These are phyloP conservation scores for Anoncus sp. DNA, from an alignment of 2,888 invertebrate species.

Conservation along the genomic window DNA sequence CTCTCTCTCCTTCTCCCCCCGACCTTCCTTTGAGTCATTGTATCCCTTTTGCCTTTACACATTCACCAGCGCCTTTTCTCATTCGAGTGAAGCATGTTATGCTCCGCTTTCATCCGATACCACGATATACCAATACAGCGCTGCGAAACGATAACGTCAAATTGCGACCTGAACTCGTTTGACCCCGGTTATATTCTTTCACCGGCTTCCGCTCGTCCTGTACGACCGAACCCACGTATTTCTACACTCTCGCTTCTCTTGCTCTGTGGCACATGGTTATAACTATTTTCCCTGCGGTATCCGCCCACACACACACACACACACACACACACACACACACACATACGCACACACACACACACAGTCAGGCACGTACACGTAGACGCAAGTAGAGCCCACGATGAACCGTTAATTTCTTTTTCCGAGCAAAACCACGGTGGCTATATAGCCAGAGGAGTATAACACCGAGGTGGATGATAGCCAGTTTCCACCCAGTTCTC, in stretches of 20 bases:
- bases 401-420: slow-evolving; percentile 61
- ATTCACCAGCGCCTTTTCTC: slow-evolving; percentile 46
- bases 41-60: slow-evolving; percentile 33
- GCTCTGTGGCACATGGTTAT: slow-evolving; percentile 44
- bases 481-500: slow-evolving; percentile 41
- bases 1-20: not conserved
- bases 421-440: slow-evolving; percentile 49
- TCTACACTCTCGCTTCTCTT: slow-evolving; percentile 26
- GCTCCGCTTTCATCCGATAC: slow-evolving; percentile 27
- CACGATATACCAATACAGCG: slow-evolving; percentile 30
- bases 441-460: slow-evolving; percentile 19
- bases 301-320: slow-evolving; percentile 10
- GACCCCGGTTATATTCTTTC: slow-evolving; percentile 54
- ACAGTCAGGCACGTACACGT: not conserved
- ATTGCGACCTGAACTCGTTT: slow-evolving; percentile 58
- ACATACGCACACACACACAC: too few species aligned
- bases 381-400: slow-evolving; percentile 16
- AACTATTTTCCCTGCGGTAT: slow-evolving; percentile 54
- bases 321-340: slow-evolving; percentile 1
- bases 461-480: slow-evolving; percentile 48
- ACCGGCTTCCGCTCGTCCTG: slow-evolving; percentile 35
- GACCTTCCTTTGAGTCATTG: slow-evolving; percentile 13
- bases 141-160: slow-evolving; percentile 58
- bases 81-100: slow-evolving; percentile 18
- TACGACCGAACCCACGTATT: slow-evolving; percentile 23